Conservation (phyloP, 2,113 vertebrate species). For the Phodopus roborovskii region DNA sequence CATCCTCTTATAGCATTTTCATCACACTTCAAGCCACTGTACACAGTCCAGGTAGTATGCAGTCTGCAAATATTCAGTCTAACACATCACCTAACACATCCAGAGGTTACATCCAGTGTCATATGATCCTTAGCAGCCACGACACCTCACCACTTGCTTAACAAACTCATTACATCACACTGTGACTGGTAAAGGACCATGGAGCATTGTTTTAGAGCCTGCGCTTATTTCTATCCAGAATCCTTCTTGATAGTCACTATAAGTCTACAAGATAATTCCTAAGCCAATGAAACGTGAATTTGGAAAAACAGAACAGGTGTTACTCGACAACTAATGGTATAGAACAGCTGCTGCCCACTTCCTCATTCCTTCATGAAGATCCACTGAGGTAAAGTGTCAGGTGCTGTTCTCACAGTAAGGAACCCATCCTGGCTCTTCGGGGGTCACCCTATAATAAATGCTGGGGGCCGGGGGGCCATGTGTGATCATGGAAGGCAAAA, state of each 20-base stretch:
- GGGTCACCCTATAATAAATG: not conserved
- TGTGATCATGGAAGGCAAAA: not conserved
- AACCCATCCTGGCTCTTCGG: not conserved
- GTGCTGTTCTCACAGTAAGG: not conserved
- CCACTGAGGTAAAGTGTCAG: not conserved
- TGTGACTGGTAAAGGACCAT: not conserved
- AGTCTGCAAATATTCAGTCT: not conserved
- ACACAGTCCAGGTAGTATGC: not conserved
- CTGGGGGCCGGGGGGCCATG: not conserved
- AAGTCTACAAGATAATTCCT: slow-evolving; percentile 15
- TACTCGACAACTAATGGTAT: not conserved
- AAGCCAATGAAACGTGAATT: slow-evolving; percentile 20
- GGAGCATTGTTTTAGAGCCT: too few species aligned
- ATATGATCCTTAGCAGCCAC: not conserved
- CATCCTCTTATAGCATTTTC: slow-evolving; percentile 31
- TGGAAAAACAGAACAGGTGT: not conserved
- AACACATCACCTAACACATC: not conserved
- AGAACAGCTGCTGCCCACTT: not conserved
- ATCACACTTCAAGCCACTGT: not conserved
- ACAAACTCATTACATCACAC: slow-evolving; percentile 3
- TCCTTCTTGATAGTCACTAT: not conserved
- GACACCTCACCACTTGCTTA: not conserved
- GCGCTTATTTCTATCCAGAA: slow-evolving; percentile 16
- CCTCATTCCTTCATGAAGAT: not conserved
- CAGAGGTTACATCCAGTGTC: not conserved